Evolutionary conservation across 2,113 vertebrate species (phyloP).

Genomic region (Onychostoma macrolepis): DNA sequence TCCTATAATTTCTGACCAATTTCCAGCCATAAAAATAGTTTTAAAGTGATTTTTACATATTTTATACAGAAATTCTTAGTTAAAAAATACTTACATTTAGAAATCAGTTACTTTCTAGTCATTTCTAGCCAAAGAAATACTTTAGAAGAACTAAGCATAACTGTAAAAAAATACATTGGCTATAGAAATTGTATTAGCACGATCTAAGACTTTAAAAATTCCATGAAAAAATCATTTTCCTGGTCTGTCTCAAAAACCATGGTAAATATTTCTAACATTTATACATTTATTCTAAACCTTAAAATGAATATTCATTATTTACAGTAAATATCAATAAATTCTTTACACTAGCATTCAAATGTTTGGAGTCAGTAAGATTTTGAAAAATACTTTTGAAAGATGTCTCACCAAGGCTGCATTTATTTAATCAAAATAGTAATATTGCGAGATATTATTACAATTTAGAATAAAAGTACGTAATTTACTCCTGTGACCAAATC

Average conservation of each 20-base stretch:
- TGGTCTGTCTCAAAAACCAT: not conserved
- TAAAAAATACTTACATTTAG: not conserved
- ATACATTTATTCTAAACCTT: not conserved
- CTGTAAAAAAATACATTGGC: not conserved
- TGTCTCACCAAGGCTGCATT: not conserved
- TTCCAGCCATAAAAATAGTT: not conserved
- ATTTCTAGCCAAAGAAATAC: not conserved
- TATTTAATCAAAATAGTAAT: not conserved
- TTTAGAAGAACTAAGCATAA: not conserved
- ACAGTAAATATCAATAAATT: not conserved
- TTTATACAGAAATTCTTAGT: not conserved
- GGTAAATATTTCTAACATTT: not conserved
- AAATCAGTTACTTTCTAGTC: not conserved
- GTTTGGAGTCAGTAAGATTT: not conserved
- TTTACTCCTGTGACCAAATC: not conserved
- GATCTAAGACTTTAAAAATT: not conserved
- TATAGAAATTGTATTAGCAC: not conserved
- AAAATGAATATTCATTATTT: not conserved
- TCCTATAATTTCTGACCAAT: not conserved
- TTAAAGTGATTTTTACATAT: not conserved
- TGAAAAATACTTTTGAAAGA: not conserved
- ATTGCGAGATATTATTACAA: not conserved
- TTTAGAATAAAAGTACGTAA: not conserved
- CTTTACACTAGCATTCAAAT: not conserved
- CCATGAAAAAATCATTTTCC: not conserved